A percentile compares a stretch with the other conserved stretches of the same genome.
Evolutionary conservation across 2,797 vertebrate species (phyloP).

Genomic region (Thripadectes ignobilis): DNA sequence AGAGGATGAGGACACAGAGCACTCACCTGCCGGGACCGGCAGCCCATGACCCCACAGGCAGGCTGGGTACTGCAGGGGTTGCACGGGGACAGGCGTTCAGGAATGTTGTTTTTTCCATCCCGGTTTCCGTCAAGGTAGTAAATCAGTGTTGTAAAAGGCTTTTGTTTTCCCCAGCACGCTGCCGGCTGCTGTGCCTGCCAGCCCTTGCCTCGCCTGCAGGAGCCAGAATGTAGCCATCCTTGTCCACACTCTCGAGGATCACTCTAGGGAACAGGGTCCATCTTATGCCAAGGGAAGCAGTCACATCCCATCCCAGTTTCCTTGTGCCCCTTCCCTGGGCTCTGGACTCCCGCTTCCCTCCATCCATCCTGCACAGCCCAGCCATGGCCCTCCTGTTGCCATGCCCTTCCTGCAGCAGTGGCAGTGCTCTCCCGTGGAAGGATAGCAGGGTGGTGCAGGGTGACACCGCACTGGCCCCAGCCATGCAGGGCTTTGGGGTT

Average conservation of each 20-base stretch:
- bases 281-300: not conserved
- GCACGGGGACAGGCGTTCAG: not conserved
- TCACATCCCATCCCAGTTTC: not conserved
- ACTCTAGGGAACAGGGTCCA: rapidly evolving
- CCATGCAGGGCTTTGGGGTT: not conserved
- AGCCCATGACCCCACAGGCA: not conserved
- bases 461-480: not conserved
- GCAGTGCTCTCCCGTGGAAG: rapidly evolving
- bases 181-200: not conserved
- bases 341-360: rapidly evolving
- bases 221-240: not conserved
- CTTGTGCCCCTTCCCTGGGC: rapidly evolving
- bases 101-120: constrained; percentile 50
- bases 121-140: constrained; percentile 29
- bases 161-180: constrained; percentile 29
- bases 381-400: rapidly evolving
- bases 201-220: not conserved
- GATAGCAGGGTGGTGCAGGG: rapidly evolving
- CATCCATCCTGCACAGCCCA: not conserved
- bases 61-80: not conserved
- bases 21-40: rapidly evolving
- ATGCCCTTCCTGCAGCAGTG: not conserved
- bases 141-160: constrained; percentile 13
- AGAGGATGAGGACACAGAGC: not conserved
- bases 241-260: not conserved